phyloP scores from a whole-genome alignment of 2,888 invertebrate species.

The Plemyria rubiginata region DNA sequence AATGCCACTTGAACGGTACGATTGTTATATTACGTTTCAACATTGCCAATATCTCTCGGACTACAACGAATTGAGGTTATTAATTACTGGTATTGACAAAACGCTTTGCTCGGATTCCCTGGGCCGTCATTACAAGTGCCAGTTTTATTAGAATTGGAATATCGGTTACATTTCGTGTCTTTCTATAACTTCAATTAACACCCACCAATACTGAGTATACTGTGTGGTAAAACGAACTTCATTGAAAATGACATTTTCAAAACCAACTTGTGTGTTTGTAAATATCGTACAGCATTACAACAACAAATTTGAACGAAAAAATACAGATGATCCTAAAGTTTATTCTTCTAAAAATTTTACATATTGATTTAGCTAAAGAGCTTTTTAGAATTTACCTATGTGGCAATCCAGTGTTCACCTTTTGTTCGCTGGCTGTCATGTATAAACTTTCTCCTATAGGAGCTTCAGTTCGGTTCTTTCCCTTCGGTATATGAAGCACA shows the following conservation, averaged over 20 bases:
- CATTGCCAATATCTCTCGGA: neutral
- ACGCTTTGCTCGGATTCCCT: conserved; percentile 58
- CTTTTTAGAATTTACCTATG: too few species aligned
- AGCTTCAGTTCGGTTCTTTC: neutral
- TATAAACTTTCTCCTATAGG: neutral
- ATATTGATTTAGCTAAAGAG: too few species aligned
- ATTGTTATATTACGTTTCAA: neutral
- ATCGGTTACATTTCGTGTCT: conserved; percentile 42
- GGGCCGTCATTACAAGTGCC: conserved; percentile 52
- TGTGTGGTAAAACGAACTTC: too few species aligned
- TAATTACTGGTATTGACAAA: conserved; percentile 80
- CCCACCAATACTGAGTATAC: neutral
- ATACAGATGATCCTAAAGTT: too few species aligned
- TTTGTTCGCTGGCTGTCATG: neutral
- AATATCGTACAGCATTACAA: too few species aligned
- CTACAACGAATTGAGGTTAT: conserved; percentile 62
- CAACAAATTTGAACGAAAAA: too few species aligned
- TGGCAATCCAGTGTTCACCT: too few species aligned
- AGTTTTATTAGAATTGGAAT: conserved; percentile 58
- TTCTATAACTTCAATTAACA: conserved; percentile 15
- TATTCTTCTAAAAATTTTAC: too few species aligned
- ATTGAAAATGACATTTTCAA: neutral
- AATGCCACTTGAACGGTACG: neutral
- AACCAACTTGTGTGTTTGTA: neutral
- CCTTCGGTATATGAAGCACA: neutral